phyloP scores from a whole-genome alignment of 2,797 vertebrate species.

The Smutsia gigantea region DNA sequence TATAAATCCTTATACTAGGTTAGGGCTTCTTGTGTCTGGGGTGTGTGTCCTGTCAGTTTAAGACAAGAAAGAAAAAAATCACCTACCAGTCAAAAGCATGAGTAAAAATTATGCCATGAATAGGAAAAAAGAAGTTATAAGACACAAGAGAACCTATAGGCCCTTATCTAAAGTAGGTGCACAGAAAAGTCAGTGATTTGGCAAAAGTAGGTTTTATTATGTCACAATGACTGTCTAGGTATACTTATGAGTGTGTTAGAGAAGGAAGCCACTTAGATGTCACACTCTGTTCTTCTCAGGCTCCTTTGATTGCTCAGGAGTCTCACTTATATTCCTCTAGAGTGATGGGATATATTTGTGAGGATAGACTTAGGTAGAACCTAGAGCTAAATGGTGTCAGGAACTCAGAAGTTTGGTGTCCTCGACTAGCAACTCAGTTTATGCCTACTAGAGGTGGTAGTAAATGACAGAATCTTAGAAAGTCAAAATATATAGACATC shows the following conservation, averaged over 20 bases:
- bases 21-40: slow-evolving; percentile 2
- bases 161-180: not conserved
- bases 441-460: not conserved
- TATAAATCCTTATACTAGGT: slow-evolving; percentile 41
- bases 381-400: not conserved
- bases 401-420: not conserved
- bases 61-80: slow-evolving; percentile 37
- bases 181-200: not conserved
- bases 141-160: not conserved
- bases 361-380: not conserved
- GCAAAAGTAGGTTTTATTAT: not conserved
- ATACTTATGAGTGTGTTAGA: not conserved
- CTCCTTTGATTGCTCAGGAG: not conserved
- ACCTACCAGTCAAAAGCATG: not conserved
- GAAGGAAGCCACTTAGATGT: not conserved
- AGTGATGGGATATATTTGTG: not conserved
- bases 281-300: not conserved
- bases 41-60: not conserved
- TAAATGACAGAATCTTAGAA: not conserved
- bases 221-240: not conserved
- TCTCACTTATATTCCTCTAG: not conserved
- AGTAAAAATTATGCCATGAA: not conserved
- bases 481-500: not conserved
- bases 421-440: not conserved
- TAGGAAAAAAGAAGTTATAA: not conserved